Percentiles rank a stretch among this genome's conserved stretches.
These are phyloP conservation scores for Heliopora coerulea DNA, from an alignment of 92 coral and sea anemone species.

Conservation along the genomic window DNA sequence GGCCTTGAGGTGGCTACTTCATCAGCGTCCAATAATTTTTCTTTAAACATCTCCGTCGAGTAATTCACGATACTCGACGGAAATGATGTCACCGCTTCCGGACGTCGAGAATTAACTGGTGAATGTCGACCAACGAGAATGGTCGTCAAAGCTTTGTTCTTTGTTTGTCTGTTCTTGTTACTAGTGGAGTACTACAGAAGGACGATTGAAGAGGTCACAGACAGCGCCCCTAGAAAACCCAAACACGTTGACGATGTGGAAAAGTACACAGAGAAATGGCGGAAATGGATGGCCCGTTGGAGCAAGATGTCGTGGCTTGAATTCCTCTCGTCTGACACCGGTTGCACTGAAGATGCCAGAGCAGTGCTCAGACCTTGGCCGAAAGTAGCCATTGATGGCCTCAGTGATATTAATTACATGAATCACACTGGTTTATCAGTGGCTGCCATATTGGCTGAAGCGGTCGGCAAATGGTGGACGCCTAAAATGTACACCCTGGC, in stretches of 20 bases:
- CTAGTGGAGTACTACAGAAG: slow-evolving; percentile 26
- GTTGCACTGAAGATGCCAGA: neutral
- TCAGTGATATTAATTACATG: slow-evolving; percentile 12
- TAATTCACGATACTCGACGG: neutral
- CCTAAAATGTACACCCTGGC: slow-evolving; percentile 18
- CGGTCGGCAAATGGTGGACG: slow-evolving; percentile 33
- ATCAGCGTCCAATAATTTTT: too few species aligned
- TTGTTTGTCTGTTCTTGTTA: neutral
- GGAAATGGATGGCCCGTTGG: slow-evolving; percentile 38
- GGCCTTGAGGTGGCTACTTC: too few species aligned
- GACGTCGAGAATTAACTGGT: too few species aligned
- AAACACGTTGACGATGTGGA: neutral
- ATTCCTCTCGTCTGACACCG: slow-evolving; percentile 14
- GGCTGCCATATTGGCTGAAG: slow-evolving; percentile 4
- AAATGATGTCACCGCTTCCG: too few species aligned
- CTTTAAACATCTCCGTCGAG: neutral
- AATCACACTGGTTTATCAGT: neutral
- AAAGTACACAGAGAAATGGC: slow-evolving; percentile 18
- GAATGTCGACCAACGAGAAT: too few species aligned
- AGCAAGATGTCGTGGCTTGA: slow-evolving; percentile 30
- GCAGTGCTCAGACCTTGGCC: slow-evolving; percentile 23
- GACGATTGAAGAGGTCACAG: slow-evolving; percentile 15
- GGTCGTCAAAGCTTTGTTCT: too few species aligned
- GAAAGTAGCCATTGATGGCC: slow-evolving; percentile 22
- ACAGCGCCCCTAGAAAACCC: slow-evolving; percentile 11